A percentile compares a stretch with the other conserved stretches of the same genome.
These are phyloP conservation scores for Drosophila borborema DNA, from an alignment of 2,888 invertebrate genomes.

Conservation along the genomic window DNA sequence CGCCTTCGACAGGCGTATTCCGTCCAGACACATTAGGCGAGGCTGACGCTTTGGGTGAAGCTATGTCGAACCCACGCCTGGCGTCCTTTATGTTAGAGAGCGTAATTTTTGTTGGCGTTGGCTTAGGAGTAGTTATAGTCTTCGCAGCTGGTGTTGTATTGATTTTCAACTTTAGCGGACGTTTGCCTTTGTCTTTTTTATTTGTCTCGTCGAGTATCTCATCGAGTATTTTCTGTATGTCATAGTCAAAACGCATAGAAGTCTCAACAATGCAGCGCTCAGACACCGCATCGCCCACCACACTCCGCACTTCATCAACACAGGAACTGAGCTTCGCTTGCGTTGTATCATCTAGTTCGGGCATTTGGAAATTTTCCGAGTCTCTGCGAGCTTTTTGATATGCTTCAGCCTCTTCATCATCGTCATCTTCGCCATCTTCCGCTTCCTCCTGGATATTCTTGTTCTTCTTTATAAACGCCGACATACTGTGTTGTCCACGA, in stretches of 20 bases:
- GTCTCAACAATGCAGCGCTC: slow-evolving; percentile 90
- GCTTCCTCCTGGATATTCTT: slow-evolving; percentile 91
- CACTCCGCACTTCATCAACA: slow-evolving; percentile 92
- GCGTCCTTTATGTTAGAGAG: slow-evolving; percentile 70
- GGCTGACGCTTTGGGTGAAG: slow-evolving; percentile 89
- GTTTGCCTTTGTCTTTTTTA: slow-evolving; percentile 45
- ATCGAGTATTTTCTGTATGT: slow-evolving; percentile 90
- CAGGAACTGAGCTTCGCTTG: slow-evolving; percentile 92
- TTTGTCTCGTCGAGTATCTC: slow-evolving; percentile 87
- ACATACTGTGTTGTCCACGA: slow-evolving; percentile 90
- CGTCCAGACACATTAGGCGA: slow-evolving; percentile 89
- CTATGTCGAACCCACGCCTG: slow-evolving; percentile 82
- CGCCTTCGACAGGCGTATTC: slow-evolving; percentile 85
- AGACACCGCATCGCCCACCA: slow-evolving; percentile 91
- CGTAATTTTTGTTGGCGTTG: slow-evolving; percentile 61
- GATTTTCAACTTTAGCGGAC: slow-evolving; percentile 36
- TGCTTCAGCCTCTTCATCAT: slow-evolving; percentile 86
- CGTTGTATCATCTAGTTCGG: slow-evolving; percentile 88
- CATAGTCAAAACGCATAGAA: slow-evolving; percentile 90
- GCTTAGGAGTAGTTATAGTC: slow-evolving; percentile 26
- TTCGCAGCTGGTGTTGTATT: slow-evolving; percentile 22
- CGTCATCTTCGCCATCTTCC: slow-evolving; percentile 86
- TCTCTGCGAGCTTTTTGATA: slow-evolving; percentile 85
- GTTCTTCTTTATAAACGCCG: slow-evolving; percentile 89
- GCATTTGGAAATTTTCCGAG: slow-evolving; percentile 85